Conservation (phyloP, 2,888 invertebrate species). For the Gnatocerus cornutus region DNA sequence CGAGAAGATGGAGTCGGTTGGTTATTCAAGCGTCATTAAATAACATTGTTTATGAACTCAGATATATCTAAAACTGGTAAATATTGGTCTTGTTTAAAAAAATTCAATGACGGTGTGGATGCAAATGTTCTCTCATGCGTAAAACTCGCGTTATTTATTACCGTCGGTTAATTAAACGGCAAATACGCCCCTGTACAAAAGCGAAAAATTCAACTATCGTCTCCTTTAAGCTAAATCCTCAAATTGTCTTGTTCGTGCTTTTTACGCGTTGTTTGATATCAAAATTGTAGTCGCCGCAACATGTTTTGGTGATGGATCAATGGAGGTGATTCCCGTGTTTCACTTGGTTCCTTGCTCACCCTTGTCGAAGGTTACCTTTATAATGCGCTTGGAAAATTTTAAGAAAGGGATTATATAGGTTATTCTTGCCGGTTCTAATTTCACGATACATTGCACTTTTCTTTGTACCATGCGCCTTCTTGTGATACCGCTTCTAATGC, state of each 20-base stretch:
- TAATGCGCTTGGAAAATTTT: constrained; percentile 61
- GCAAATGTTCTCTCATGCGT: constrained; percentile 38
- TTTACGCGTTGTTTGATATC: constrained; percentile 55
- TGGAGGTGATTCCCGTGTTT: not conserved
- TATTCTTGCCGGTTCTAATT: constrained; percentile 65
- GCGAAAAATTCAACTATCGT: constrained; percentile 32
- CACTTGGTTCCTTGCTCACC: constrained; percentile 36
- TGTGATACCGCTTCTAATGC: constrained; percentile 49
- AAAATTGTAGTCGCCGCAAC: constrained; percentile 50
- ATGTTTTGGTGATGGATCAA: not conserved
- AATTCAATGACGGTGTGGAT: constrained; percentile 23
- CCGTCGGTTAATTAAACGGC: constrained; percentile 29
- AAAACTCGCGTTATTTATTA: constrained; percentile 30
- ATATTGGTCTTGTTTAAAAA: constrained; percentile 44
- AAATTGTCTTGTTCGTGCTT: constrained; percentile 54
- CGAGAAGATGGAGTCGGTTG: constrained; percentile 28
- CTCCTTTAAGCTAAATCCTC: constrained; percentile 43
- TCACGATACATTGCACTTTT: constrained; percentile 62
- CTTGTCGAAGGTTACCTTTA: constrained; percentile 56
- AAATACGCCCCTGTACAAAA: constrained; percentile 16
- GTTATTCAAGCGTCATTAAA: constrained; percentile 43
- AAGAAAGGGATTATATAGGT: constrained; percentile 63
- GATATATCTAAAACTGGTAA: constrained; percentile 48
- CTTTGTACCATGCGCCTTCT: constrained; percentile 52
- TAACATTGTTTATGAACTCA: constrained; percentile 47